Base-by-base conservation (phyloP, 2,113 vertebrate genomes). In the Orthonyx spaldingii region DNA sequence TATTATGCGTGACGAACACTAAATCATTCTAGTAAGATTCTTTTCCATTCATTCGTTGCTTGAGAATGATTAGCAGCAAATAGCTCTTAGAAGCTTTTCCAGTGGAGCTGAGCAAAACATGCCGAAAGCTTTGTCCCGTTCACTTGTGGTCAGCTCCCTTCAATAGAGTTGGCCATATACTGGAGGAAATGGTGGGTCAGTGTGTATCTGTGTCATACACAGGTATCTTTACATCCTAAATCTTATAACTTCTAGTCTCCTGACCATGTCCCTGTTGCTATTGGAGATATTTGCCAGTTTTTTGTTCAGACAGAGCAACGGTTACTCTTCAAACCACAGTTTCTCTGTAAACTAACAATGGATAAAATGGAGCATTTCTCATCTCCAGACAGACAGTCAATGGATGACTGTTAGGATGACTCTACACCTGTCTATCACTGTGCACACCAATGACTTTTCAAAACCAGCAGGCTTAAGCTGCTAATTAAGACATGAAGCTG, bases 11-110 rank as follows among this genome's bases (percentile, higher is more conserved):
- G 33, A 76, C 10, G 44, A 94, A 94, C 76, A 93, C 89, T 82
- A 94, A 92, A 94, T 77, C 88, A 91, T 93, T 96, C 85, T 90
- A 75, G 87, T 60, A 87, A 47, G 80, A 90, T 63, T 87, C 88
- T 94, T 94, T 94, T 60, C 76, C 71, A 93, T 94, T 91, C 75
- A 94, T 94, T 95, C 13, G 0, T 88, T 87, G 74, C 91, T 95
- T 87, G 50, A 95, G 63, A 95, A 94, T 49, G 50, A 71, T 91
- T 53, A 91, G 79, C 30, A 94, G 87, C 63, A 92, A 97, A 91
- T 26, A 81, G 44, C 37, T 80, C 57, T 89, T 27, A 81, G 77
- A 81, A 81, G 83, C 37, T 65, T 85, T 94, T 60, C 72, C 90
- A 87, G 28, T 66, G 76, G n/a, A 89, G 41, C 56, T 87, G 41